phyloP scores from a whole-genome alignment of 2,888 invertebrate genomes.

The Kryphioiulus occultus region DNA sequence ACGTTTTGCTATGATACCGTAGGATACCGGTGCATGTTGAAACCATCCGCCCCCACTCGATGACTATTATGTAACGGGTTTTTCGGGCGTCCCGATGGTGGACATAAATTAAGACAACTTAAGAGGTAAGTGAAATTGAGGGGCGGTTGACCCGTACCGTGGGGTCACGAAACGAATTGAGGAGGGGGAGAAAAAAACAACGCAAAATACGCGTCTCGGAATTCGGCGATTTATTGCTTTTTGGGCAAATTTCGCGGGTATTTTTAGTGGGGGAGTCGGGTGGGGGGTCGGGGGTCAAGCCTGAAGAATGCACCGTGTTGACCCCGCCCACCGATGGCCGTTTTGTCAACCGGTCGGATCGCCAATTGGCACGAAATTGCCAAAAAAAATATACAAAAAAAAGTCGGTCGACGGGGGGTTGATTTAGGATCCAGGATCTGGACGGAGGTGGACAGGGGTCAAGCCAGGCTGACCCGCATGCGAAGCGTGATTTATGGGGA shows the following conservation, averaged over 20 bases:
- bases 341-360: not conserved
- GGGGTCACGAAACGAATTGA: not conserved
- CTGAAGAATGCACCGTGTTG: not conserved
- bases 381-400: not conserved
- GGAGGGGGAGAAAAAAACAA: not conserved
- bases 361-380: not conserved
- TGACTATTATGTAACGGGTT: not conserved
- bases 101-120: conserved; percentile 35
- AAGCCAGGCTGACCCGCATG: not conserved
- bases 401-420: not conserved
- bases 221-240: conserved; percentile 17
- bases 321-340: conserved; percentile 14
- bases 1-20: too few relatives aligned
- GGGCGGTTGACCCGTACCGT: not conserved
- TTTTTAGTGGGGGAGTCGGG: not conserved
- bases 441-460: conserved; percentile 1
- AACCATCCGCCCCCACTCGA: too few relatives aligned
- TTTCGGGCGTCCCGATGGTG: not conserved
- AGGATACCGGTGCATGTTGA: not conserved
- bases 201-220: not conserved
- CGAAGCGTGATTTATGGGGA: not conserved
- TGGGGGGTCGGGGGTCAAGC: not conserved
- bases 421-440: conserved; percentile 25
- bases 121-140: conserved; percentile 35
- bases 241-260: not conserved